Percentiles rank a stretch among this genome's conserved stretches.
Evolutionary conservation across 1,140 invertebrate genomes (phyloP).

Genomic region (Drosophila santomea): DNA sequence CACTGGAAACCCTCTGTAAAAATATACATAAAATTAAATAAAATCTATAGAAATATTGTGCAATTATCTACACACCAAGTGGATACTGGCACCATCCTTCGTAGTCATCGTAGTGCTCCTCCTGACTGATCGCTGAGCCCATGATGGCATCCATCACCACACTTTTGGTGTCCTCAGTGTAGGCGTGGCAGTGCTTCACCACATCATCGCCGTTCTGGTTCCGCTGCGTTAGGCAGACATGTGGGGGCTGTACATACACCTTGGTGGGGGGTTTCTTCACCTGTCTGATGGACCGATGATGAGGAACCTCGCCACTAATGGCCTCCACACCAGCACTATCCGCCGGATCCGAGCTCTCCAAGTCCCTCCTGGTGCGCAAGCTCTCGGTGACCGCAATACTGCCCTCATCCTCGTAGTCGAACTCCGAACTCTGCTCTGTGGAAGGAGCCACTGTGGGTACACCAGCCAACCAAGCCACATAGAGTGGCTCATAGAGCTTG

Average conservation of each 20-base stretch:
- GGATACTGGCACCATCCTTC: constrained; percentile 87
- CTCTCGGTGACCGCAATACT: constrained; percentile 66
- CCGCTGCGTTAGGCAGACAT: constrained; percentile 86
- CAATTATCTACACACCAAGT: constrained; percentile 73
- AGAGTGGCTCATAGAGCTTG: constrained; percentile 75
- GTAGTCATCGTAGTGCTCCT: constrained; percentile 74
- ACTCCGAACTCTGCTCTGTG: constrained; percentile 75
- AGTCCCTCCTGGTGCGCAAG: constrained; percentile 36
- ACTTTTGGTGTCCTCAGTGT: constrained; percentile 85
- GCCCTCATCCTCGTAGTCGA: constrained; percentile 81
- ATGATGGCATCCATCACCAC: constrained; percentile 85
- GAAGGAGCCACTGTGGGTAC: constrained; percentile 57
- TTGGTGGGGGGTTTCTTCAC: constrained; percentile 38
- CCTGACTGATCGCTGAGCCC: constrained; percentile 70
- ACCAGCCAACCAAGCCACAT: constrained; percentile 71
- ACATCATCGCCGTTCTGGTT: constrained; percentile 68
- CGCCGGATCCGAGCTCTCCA: constrained; percentile 29
- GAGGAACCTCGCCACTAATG: constrained; percentile 52
- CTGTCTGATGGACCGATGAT: constrained; percentile 25
- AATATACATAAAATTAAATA: neutral
- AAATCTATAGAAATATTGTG: neutral
- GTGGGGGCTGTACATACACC: constrained; percentile 86
- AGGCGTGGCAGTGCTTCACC: constrained; percentile 86
- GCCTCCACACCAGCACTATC: constrained; percentile 65
- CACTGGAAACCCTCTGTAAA: constrained; percentile 86